These are phyloP conservation scores for Chorisops tibialis DNA, from an alignment of 2,888 invertebrate species.

Conservation along the genomic window DNA sequence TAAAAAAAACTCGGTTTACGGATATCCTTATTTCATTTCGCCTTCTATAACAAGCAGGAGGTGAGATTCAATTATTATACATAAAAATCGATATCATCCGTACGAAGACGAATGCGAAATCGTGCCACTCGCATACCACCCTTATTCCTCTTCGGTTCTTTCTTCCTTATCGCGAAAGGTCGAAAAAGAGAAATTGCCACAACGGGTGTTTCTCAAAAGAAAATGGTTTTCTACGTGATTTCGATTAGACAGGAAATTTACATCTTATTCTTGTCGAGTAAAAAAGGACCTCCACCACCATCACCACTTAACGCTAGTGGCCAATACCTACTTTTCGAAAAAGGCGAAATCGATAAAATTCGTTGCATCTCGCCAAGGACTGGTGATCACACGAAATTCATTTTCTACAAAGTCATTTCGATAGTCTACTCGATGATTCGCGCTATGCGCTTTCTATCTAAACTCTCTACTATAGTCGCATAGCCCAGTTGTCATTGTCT, in stretches of 20 bases:
- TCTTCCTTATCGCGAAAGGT: not conserved
- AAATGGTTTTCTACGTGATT: conserved; percentile 14
- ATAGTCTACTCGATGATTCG: no score
- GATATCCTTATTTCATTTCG: no score
- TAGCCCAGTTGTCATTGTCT: no score
- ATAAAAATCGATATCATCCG: not conserved
- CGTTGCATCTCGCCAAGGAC: not conserved
- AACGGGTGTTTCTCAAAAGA: not conserved
- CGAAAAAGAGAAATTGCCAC: not conserved
- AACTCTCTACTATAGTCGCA: no score
- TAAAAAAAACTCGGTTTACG: no score
- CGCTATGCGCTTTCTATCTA: no score
- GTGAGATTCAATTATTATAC: conserved; percentile 7
- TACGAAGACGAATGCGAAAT: not conserved
- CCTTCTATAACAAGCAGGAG: no score
- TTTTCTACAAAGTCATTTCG: conserved; percentile 13
- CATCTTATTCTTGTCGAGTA: not conserved
- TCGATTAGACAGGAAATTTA: conserved; percentile 7
- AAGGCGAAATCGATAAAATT: no score
- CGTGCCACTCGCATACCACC: not conserved
- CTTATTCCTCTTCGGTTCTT: not conserved
- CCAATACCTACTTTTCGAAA: no score
- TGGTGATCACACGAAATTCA: conserved; percentile 12
- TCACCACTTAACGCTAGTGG: no score
- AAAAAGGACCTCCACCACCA: no score